phyloP scores from a whole-genome alignment of 2,888 invertebrate genomes.

The Spodoptera exigua region DNA sequence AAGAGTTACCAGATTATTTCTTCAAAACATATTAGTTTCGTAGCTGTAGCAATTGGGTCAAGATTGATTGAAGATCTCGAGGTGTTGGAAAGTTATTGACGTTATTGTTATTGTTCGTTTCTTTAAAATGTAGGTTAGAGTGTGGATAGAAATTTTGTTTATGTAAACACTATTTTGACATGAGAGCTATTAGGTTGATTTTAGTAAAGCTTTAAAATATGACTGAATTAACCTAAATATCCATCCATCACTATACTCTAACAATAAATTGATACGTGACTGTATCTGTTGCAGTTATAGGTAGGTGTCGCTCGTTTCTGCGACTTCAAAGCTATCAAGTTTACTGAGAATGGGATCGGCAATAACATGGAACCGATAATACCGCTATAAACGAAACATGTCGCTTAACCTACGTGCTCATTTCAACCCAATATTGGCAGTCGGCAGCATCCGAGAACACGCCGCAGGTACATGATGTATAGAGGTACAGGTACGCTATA shows the following conservation, averaged over 20 bases:
- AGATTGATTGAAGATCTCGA: conserved; percentile 13
- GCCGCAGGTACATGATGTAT: conserved; percentile 16
- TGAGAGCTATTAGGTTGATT: no score
- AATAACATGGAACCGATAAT: conserved; percentile 46
- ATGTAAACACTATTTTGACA: no score
- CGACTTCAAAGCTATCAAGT: conserved; percentile 38
- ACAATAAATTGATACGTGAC: not conserved
- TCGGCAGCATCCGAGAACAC: conserved; percentile 38
- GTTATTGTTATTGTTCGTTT: no score
- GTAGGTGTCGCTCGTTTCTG: conserved; percentile 16
- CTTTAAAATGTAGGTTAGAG: no score
- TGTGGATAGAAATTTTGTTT: no score
- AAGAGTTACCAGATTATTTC: conserved; percentile 13
- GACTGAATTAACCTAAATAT: no score
- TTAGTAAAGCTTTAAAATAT: no score
- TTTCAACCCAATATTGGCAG: conserved; percentile 35
- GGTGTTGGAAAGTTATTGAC: not conserved
- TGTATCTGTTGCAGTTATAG: not conserved
- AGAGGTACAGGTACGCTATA: conserved; percentile 1
- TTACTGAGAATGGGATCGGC: conserved; percentile 50
- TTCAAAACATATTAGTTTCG: conserved; percentile 20
- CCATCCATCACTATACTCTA: not conserved
- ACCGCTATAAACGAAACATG: conserved; percentile 46
- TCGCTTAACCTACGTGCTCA: conserved; percentile 38
- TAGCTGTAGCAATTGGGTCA: conserved; percentile 22